Conservation (phyloP, 2,797 vertebrate species). For the Crocodylus rhombifer region DNA sequence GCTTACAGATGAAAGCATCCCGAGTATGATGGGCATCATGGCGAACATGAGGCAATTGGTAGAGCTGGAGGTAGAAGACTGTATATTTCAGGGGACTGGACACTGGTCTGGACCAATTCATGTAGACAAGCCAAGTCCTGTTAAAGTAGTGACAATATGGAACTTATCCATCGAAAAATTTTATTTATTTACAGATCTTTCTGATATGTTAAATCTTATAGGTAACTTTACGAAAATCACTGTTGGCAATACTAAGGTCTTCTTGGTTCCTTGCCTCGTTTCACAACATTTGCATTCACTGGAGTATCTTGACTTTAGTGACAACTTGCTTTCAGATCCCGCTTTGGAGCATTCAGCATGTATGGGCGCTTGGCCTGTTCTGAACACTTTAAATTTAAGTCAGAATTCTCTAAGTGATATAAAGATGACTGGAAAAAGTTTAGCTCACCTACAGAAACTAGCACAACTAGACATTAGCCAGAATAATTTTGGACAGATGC, state of each 20-base stretch:
- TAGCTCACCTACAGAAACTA: conserved; percentile 67
- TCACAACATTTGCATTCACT: conserved; percentile 73
- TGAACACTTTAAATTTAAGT: conserved; percentile 83
- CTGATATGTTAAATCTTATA: conserved; percentile 21
- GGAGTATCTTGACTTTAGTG: conserved; percentile 82
- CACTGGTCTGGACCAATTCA: rapidly evolving
- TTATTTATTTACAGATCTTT: conserved; percentile 76
- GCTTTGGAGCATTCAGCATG: conserved; percentile 77
- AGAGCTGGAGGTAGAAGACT: conserved; percentile 68
- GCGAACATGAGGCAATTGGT: conserved; percentile 24
- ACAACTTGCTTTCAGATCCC: conserved; percentile 81
- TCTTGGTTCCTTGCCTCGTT: conserved; percentile 78
- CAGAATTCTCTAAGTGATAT: conserved; percentile 81
- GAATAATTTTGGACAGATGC: conserved; percentile 79
- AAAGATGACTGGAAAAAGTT: background rate
- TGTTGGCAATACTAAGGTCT: conserved; percentile 79
- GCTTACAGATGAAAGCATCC: conserved; percentile 25
- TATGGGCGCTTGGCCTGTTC: conserved; percentile 56
- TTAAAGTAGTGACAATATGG: conserved; percentile 58
- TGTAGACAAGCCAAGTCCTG: background rate
- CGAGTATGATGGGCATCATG: conserved; percentile 1
- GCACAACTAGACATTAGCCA: conserved; percentile 82
- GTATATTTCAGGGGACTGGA: conserved; percentile 73
- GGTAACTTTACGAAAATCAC: conserved; percentile 69
- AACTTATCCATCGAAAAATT: conserved; percentile 73